Evolutionary conservation across 2,888 invertebrate species (phyloP).

Genomic region (Drosophila atripex): DNA sequence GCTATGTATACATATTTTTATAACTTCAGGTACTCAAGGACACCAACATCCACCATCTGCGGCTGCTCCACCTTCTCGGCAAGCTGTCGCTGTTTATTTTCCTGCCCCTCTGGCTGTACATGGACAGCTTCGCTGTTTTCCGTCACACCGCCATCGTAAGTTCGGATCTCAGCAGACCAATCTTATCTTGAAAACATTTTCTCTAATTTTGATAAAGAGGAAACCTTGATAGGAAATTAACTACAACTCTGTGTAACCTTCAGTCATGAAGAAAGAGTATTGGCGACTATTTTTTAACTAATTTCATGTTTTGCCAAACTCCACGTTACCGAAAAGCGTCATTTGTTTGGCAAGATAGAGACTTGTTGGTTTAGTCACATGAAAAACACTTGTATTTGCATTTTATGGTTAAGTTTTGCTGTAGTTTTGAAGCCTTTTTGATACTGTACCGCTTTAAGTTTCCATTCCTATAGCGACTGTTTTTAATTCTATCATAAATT

Average conservation of each 20-base stretch:
- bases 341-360: neutral
- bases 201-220: neutral
- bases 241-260: neutral
- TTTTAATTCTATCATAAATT: neutral
- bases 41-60: constrained; percentile 94
- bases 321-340: neutral
- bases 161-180: neutral
- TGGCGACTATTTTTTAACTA: neutral
- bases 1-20: neutral
- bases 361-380: neutral
- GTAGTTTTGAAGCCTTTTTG: neutral
- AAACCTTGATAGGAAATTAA: neutral
- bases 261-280: neutral
- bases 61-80: constrained; percentile 92
- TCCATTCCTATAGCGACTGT: neutral
- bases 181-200: constrained; percentile 13
- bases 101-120: constrained; percentile 91
- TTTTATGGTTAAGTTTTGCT: neutral
- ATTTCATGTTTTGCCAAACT: neutral
- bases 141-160: constrained; percentile 87
- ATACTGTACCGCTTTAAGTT: neutral
- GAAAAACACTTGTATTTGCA: neutral
- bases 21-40: constrained; percentile 89
- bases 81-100: constrained; percentile 92
- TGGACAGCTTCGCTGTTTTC: constrained; percentile 88